phyloP scores from a whole-genome alignment of 2,888 invertebrate species.

The Lithophane semibrunnea region DNA sequence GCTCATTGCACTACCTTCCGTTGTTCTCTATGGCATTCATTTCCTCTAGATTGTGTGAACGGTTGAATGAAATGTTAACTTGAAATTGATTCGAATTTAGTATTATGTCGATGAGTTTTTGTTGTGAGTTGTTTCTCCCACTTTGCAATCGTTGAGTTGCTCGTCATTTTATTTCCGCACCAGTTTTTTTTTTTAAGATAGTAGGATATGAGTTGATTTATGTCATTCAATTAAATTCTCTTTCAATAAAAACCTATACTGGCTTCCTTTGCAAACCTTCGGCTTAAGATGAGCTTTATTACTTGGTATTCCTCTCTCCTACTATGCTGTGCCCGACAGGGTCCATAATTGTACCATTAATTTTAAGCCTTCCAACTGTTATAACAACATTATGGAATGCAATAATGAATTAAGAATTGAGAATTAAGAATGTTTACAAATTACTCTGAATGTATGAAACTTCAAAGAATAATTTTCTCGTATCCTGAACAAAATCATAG shows the following conservation, averaged over 20 bases:
- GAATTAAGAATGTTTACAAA: slow-evolving; percentile 7
- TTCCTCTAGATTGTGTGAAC: slow-evolving; percentile 28
- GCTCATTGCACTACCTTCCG: slow-evolving; percentile 60
- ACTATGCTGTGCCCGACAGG: no score
- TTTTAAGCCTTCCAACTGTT: no score
- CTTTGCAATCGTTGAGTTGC: neutral
- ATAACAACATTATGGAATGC: no score
- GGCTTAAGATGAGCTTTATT: neutral
- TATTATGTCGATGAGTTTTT: neutral
- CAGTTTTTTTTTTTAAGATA: neutral
- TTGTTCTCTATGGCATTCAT: slow-evolving; percentile 37
- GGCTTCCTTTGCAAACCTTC: neutral
- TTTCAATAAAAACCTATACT: neutral
- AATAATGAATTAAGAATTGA: no score
- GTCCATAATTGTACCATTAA: no score
- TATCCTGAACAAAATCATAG: slow-evolving; percentile 10
- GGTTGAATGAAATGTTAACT: slow-evolving; percentile 29
- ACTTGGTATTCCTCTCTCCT: no score
- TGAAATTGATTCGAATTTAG: slow-evolving; percentile 4
- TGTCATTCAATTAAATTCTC: neutral
- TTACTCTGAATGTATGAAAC: neutral
- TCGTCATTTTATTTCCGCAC: slow-evolving; percentile 5
- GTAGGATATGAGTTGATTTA: neutral
- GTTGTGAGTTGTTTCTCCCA: neutral
- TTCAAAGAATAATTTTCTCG: neutral